A percentile compares a stretch with the other conserved stretches of the same genome.
Conservation (phyloP, 2,113 vertebrate genomes). For the Chelonoidis abingdonii region DNA sequence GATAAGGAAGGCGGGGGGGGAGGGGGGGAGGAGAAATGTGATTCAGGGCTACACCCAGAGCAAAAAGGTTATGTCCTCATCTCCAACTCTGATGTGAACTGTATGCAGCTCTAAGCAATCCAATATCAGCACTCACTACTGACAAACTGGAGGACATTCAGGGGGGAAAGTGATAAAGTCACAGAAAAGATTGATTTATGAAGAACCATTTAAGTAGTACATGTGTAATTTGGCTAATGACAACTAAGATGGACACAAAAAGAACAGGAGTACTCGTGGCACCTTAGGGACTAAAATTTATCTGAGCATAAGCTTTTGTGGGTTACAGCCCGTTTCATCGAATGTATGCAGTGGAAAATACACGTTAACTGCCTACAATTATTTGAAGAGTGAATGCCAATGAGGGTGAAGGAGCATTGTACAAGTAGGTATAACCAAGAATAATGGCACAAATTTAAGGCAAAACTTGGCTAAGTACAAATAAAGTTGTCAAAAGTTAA, state of each 20-base stretch:
- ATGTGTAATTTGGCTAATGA: rapidly evolving
- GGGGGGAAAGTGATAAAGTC: background rate
- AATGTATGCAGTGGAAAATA: too few species aligned
- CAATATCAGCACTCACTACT: background rate
- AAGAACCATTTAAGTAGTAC: background rate
- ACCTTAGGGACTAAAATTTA: too few species aligned
- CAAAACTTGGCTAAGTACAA: rapidly evolving
- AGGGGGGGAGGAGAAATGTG: background rate
- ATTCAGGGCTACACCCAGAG: background rate
- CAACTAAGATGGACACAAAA: background rate
- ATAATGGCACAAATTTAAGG: rapidly evolving
- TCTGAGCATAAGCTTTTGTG: too few species aligned
- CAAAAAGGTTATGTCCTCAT: background rate
- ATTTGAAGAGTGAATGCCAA: background rate
- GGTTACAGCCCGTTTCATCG: too few species aligned
- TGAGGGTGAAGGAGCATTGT: background rate
- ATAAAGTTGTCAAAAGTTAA: background rate
- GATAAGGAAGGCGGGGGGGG: background rate
- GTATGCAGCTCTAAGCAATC: rapidly evolving
- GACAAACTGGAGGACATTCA: background rate
- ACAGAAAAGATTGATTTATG: constrained; percentile 11
- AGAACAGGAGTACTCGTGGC: too few species aligned
- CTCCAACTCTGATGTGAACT: background rate
- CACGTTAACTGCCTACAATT: background rate
- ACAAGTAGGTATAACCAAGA: background rate